Percentiles rank a stretch among this genome's conserved stretches.
Conservation (phyloP, 2,888 invertebrate species). For the Junonia oenone region DNA sequence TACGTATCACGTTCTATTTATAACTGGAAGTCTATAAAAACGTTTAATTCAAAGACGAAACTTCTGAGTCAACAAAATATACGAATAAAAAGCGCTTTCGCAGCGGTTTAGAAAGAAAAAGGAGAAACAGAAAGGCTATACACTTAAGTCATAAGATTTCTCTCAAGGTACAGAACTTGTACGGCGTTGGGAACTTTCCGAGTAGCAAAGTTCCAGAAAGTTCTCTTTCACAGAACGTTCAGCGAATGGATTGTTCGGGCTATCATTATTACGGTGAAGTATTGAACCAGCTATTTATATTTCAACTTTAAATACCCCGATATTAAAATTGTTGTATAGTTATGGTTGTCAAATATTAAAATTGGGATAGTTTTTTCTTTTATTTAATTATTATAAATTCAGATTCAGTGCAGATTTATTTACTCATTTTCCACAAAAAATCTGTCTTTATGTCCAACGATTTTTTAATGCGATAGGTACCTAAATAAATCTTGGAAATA, state of each 20-base stretch:
- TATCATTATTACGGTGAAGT: not conserved
- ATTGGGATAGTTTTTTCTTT: too few relatives aligned
- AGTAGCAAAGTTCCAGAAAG: not conserved
- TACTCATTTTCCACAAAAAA: too few relatives aligned
- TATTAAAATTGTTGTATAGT: too few relatives aligned
- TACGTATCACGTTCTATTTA: too few relatives aligned
- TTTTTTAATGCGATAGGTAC: too few relatives aligned
- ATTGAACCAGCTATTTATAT: not conserved
- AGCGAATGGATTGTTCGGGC: not conserved
- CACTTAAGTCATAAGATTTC: conserved; percentile 1
- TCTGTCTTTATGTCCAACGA: too few relatives aligned
- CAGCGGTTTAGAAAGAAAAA: not conserved
- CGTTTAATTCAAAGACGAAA: not conserved
- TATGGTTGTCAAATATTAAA: too few relatives aligned
- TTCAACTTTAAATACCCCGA: not conserved
- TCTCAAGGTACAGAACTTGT: not conserved
- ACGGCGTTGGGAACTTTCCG: not conserved
- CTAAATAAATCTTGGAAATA: too few relatives aligned
- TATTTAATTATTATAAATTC: too few relatives aligned
- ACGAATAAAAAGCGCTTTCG: not conserved
- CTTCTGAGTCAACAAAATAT: not conserved
- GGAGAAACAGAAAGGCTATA: not conserved
- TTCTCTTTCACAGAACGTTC: not conserved
- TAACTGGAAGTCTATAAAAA: not conserved
- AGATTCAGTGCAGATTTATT: too few relatives aligned